These are phyloP conservation scores for Piprites chloris DNA, from an alignment of 2,113 vertebrate genomes.

Conservation along the genomic window DNA sequence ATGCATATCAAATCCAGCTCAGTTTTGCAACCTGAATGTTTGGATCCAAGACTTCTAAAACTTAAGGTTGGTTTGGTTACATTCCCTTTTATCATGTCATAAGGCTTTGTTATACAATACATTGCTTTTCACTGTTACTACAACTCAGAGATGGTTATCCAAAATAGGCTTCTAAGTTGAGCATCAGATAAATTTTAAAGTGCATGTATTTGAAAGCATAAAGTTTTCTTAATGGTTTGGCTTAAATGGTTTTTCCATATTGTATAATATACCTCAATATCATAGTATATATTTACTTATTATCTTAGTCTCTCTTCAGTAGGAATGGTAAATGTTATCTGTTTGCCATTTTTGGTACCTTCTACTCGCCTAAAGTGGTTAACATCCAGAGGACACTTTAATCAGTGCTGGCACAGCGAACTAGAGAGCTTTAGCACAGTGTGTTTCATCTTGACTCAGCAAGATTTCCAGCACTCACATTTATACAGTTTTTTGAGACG, in stretches of 20 bases:
- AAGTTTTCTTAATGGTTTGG: neutral
- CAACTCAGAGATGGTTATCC: neutral
- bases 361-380: neutral
- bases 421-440: neutral
- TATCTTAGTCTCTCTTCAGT: neutral
- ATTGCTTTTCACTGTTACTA: neutral
- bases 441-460: slow-evolving; percentile 15
- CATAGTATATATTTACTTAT: neutral
- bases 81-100: neutral
- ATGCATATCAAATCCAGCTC: slow-evolving; percentile 24
- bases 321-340: neutral
- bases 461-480: slow-evolving; percentile 1
- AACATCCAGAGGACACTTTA: neutral
- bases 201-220: neutral
- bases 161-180: neutral
- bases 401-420: neutral
- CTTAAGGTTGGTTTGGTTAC: neutral
- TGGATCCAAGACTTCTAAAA: neutral
- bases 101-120: neutral
- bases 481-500: neutral
- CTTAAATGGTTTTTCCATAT: neutral
- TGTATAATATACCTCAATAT: neutral
- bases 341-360: neutral
- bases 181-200: neutral
- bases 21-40: neutral